Base-by-base conservation (phyloP, 2,888 invertebrate genomes). In the Brachyptera putata region DNA sequence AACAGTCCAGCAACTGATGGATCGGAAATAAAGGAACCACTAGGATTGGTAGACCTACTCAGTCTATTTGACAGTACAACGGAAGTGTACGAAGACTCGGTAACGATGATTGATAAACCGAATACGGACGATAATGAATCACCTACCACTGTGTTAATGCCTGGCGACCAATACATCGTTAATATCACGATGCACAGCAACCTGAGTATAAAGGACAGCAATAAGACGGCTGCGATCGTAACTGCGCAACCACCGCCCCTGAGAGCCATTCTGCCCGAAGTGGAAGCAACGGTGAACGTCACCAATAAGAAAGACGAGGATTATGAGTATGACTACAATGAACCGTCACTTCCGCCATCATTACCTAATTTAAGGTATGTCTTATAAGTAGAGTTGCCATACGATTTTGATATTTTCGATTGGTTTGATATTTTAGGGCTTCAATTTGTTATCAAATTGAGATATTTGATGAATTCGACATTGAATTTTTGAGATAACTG, bases 301-400 rank as follows among this genome's bases (percentile, higher is more conserved):
- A 77, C 77, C 30, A 79, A 76, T 62, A 80, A 77, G 68, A 83
- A 79, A 67, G 80, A 77, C 1, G 70, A 70, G 53, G 83, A 84
- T 65, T 84, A 86, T 67, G 63, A 65, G 41, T 86, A 84, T 68
- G 87, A 87, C 69, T 87, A 87, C 69, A 80, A 78, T 56, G 83
- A 84, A 65, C 84, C 85, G 14, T 64, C 88, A 0, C 71, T 91
- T 59, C 91, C 90, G 1, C 91, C 91, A n/a, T 89, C 89, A 9
- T 73, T 91, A 59, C 91, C 91, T 0, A 91, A 91, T 74, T 77
- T 91, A 55, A 84, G 84, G 87, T 86, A 77, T 77, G 75, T 70
- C 26, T 30, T 9, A 46, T 34, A 2, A 11, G 53, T 39, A 18
- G 34, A 34, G 5, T 14, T 49, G 3, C 53, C n/a, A n/a, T 14